phyloP scores from a whole-genome alignment of 2,113 vertebrate species.

The Seriola dumerili region DNA sequence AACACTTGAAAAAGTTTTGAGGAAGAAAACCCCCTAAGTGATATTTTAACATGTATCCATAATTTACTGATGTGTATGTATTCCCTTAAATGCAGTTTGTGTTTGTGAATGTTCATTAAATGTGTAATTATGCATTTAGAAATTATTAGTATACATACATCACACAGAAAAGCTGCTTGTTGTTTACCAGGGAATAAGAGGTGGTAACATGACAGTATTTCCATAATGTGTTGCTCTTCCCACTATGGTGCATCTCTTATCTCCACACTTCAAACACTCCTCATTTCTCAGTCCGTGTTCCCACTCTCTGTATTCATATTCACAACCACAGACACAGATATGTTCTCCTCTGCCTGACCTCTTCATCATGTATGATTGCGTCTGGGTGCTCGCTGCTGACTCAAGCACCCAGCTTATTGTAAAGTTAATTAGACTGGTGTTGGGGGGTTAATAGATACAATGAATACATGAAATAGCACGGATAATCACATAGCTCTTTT shows the following conservation, averaged over 20 bases:
- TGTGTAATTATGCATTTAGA: background rate
- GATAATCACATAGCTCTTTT: background rate
- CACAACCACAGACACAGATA: background rate
- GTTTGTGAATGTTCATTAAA: too few species aligned
- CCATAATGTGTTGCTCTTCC: background rate
- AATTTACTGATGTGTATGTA: background rate
- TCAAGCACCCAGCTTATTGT: background rate
- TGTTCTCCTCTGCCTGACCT: conserved; percentile 9
- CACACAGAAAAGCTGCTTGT: background rate
- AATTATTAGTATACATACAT: background rate
- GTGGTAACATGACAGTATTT: background rate
- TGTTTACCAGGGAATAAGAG: background rate
- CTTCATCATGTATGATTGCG: conserved; percentile 2
- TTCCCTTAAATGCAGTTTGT: background rate
- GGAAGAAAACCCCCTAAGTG: too few species aligned
- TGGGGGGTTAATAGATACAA: background rate
- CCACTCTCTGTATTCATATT: conserved; percentile 1
- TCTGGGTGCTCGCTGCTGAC: background rate
- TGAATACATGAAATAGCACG: background rate
- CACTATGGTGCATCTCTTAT: background rate
- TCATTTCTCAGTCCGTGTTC: conserved; percentile 7
- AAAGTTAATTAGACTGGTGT: background rate
- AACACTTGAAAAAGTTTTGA: too few species aligned
- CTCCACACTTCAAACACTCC: background rate
- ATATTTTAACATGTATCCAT: background rate